phyloP scores from a whole-genome alignment of 2,888 invertebrate genomes.

The Morpho helenor region DNA sequence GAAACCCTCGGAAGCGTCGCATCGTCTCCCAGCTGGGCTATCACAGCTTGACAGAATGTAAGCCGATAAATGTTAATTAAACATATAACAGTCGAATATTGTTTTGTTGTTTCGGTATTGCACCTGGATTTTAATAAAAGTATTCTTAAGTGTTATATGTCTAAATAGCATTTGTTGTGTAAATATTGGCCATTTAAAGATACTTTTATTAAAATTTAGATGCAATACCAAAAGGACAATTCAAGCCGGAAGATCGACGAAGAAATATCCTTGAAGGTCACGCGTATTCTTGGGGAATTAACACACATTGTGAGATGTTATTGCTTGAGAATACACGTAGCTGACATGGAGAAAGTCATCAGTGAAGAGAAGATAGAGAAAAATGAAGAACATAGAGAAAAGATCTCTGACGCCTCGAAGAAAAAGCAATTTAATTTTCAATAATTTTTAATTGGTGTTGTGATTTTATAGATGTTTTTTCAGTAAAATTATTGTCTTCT shows the following conservation, averaged over 20 bases:
- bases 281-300: conserved; percentile 99
- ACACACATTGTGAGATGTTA: conserved; percentile 97
- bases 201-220: not conserved
- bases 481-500: too few relatives aligned
- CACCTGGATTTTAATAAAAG: too few relatives aligned
- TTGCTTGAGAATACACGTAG: conserved; percentile 99
- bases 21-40: too few relatives aligned
- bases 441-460: too few relatives aligned
- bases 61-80: too few relatives aligned
- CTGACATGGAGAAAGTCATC: conserved; percentile 84
- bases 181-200: not conserved
- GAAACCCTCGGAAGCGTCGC: too few relatives aligned
- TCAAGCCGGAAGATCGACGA: not conserved
- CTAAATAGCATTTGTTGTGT: not conserved
- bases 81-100: not conserved
- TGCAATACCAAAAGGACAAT: too few relatives aligned
- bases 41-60: too few relatives aligned
- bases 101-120: not conserved
- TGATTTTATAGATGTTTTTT: too few relatives aligned
- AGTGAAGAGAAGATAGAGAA: conserved; percentile 10
- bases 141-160: too few relatives aligned
- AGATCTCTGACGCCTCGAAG: not conserved
- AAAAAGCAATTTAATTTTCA: not conserved
- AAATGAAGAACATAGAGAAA: not conserved
- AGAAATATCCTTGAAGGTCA: conserved; percentile 86